phyloP scores from a whole-genome alignment of 2,888 invertebrate genomes.

The Monochamus alternatus region DNA sequence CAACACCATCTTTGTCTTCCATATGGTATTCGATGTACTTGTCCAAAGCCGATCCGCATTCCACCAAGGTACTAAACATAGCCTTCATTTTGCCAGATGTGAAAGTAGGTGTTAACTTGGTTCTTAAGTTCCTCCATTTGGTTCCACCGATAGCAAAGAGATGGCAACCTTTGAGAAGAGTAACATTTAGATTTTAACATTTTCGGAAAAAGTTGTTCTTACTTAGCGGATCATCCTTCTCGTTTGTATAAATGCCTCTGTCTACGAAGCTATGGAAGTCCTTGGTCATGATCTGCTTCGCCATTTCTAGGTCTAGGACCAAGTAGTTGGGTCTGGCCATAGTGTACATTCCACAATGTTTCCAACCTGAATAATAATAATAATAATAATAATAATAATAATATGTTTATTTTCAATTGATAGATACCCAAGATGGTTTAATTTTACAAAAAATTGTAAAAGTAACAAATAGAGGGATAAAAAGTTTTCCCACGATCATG shows the following conservation, averaged over 20 bases:
- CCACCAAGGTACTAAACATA: conserved; percentile 75
- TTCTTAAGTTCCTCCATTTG: conserved; percentile 76
- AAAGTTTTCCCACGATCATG: too few relatives aligned
- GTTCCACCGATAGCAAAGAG: conserved; percentile 73
- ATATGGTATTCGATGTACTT: conserved; percentile 68
- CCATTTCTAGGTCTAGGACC: conserved; percentile 55
- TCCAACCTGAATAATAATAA: conserved; percentile 38
- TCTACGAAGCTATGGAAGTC: conserved; percentile 77
- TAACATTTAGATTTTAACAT: too few relatives aligned
- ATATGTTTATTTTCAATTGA: too few relatives aligned
- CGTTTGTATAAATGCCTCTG: conserved; percentile 75
- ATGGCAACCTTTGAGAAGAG: conserved; percentile 53
- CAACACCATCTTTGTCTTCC: conserved; percentile 33
- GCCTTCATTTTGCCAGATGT: conserved; percentile 78
- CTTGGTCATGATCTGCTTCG: conserved; percentile 72
- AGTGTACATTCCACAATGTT: conserved; percentile 40
- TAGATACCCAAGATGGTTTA: too few relatives aligned
- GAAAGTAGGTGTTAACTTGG: conserved; percentile 75
- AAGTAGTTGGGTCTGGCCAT: conserved; percentile 29
- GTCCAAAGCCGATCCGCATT: conserved; percentile 72
- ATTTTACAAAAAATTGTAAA: too few relatives aligned
- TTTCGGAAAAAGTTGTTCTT: conserved; percentile 55
- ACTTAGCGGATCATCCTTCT: conserved; percentile 73
- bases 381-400: not conserved
- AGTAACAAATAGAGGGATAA: too few relatives aligned